Evolutionary conservation across 2,797 vertebrate species (phyloP), one percentile per base, ranked within the genome.

Genomic region (Capromys pilorides): DNA sequence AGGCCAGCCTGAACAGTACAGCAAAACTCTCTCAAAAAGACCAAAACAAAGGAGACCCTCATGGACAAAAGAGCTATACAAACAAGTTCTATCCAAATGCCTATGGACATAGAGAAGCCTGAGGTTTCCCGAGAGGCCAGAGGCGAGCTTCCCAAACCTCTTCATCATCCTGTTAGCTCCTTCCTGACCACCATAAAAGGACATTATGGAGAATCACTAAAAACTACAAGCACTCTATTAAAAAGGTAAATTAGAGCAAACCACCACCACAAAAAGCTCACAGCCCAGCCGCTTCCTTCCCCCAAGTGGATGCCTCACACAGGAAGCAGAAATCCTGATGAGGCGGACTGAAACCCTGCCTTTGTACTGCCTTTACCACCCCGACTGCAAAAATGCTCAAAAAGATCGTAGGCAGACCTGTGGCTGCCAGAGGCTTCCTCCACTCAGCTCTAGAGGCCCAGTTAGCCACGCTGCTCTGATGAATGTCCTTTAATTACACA

Each of bases 401-500:
- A 98, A 98, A 98, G 95, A 94, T 96, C 95, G 89, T 88, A 96
- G 97, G 96, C 90, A 61, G 96, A 95, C 96, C 95, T 88, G 22
- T 93, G 97, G 94, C 96, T 96, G 96, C 91, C 95, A 94, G 87
- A 94, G 89, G 11, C 96, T 96, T 96, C 97, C 96, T 95, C 80
- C 59, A 36, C 96, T 92, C 79, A 45, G n/a, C 2, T 6, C 88
- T 91, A 73, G 95, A 94, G 81, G 86, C 87, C 59, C 85, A 96
- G 96, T 71, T 41, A 94, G 92, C 96, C 93, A n/a, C 77, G 97
- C 96, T 96, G 92, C 88, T 94, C 96, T 88, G 95, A 96, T 96
- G 97, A 98, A 98, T 95, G 96, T 95, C 80, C 97, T 95, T 98
- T 97, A 98, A 98, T 97, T 97, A 97, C 94, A 96, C 95, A 64